A percentile compares a stretch with the other conserved stretches of the same genome.
These are phyloP conservation scores for Acrocephalus scirpaceus DNA, from an alignment of 2,797 vertebrate genomes.

Conservation along the genomic window DNA sequence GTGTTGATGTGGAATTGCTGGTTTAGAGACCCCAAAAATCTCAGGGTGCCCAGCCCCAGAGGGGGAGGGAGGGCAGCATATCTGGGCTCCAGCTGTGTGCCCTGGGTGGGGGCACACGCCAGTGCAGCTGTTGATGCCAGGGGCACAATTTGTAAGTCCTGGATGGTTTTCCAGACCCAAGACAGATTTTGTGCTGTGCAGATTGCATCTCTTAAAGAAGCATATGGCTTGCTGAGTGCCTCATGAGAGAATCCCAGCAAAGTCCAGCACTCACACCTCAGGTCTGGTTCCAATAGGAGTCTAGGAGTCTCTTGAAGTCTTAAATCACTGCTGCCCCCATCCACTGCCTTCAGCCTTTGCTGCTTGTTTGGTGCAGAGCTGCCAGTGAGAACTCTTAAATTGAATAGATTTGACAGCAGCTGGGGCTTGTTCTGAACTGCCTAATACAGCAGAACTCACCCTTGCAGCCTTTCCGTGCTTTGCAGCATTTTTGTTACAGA, in stretches of 20 bases:
- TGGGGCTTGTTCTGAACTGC: neutral
- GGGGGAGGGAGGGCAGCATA: neutral
- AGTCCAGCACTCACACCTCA: neutral
- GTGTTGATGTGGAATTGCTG: accelerated
- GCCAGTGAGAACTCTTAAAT: neutral
- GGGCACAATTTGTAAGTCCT: neutral
- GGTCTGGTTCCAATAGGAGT: neutral
- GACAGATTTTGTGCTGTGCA: neutral
- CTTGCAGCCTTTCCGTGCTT: neutral
- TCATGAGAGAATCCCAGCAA: neutral
- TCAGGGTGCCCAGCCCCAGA: neutral
- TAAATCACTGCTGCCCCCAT: neutral
- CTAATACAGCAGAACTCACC: neutral
- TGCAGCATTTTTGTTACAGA: neutral
- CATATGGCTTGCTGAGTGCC: neutral
- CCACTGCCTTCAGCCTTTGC: neutral
- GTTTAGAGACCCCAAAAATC: neutral
- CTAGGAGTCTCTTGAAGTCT: neutral
- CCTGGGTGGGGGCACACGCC: accelerated
- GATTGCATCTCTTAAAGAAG: neutral
- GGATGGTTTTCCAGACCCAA: neutral
- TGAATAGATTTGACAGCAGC: neutral
- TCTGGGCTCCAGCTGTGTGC: neutral
- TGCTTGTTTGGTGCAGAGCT: neutral
- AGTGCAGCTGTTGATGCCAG: neutral